These are phyloP conservation scores for Vicugna pacos DNA, from an alignment of 2,113 vertebrate genomes.

Conservation along the genomic window DNA sequence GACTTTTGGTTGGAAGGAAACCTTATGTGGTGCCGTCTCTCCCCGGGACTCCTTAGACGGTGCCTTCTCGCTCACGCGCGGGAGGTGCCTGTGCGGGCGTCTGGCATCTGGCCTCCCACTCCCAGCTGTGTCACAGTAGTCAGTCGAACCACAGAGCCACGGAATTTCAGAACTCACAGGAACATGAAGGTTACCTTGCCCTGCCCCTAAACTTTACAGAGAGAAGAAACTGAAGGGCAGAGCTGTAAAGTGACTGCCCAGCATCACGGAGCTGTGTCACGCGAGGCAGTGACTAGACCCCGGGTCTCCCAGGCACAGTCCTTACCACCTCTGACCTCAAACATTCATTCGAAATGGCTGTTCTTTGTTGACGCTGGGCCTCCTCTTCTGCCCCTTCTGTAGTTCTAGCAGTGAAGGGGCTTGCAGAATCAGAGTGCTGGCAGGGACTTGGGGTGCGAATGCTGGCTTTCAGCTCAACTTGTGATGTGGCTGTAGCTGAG, in stretches of 20 bases:
- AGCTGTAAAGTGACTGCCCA: neutral
- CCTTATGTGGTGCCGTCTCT: neutral
- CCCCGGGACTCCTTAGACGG: no score
- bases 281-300: accelerated
- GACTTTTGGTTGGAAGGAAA: neutral
- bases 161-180: neutral
- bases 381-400: neutral
- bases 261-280: accelerated
- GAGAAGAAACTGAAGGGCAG: neutral
- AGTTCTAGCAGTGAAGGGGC: neutral
- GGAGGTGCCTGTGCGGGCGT: accelerated
- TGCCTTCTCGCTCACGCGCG: neutral
- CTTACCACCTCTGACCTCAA: neutral
- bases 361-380: neutral
- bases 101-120: neutral
- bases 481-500: neutral
- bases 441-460: neutral
- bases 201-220: neutral
- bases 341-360: neutral
- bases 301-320: no score
- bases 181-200: neutral
- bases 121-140: accelerated
- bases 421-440: neutral
- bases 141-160: neutral
- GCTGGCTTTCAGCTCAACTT: conserved; percentile 23